Percentiles rank a stretch among this genome's conserved stretches.
These are phyloP conservation scores for Synergus gifuensis DNA, from an alignment of 2,888 invertebrate genomes.

Conservation along the genomic window DNA sequence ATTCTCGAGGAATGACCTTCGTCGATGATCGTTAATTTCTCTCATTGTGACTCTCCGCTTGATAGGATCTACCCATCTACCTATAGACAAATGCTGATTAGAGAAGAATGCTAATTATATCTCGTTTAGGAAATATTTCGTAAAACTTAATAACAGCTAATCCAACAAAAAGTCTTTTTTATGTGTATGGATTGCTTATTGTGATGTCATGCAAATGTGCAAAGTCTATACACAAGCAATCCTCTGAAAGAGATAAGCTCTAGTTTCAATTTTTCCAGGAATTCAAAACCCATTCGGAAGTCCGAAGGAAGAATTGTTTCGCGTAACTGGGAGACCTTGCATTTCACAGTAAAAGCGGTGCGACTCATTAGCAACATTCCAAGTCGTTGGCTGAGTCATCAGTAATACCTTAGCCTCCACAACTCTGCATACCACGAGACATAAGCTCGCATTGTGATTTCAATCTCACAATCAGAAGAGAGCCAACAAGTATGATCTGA, in stretches of 20 bases:
- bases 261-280: constrained; percentile 12
- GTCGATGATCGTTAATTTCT: not conserved
- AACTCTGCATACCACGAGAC: constrained; percentile 56
- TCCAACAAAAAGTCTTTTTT: not conserved
- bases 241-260: constrained; percentile 24
- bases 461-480: constrained; percentile 47
- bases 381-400: constrained; percentile 73
- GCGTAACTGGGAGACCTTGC: constrained; percentile 39
- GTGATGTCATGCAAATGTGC: not conserved
- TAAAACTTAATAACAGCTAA: not conserved
- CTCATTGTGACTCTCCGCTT: not conserved
- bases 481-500: constrained; percentile 9
- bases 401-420: constrained; percentile 64
- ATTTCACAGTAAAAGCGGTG: constrained; percentile 20
- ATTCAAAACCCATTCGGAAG: constrained; percentile 27
- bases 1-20: constrained; percentile 31
- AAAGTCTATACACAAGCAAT: not conserved
- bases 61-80: not conserved
- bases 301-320: constrained; percentile 28
- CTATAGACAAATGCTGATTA: not conserved
- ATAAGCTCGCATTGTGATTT: constrained; percentile 50
- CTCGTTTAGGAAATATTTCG: not conserved
- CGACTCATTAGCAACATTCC: constrained; percentile 76
- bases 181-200: not conserved
- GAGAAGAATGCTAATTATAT: not conserved